phyloP scores from a whole-genome alignment of 2,888 invertebrate genomes.

The Agonopterix alstromeriana region DNA sequence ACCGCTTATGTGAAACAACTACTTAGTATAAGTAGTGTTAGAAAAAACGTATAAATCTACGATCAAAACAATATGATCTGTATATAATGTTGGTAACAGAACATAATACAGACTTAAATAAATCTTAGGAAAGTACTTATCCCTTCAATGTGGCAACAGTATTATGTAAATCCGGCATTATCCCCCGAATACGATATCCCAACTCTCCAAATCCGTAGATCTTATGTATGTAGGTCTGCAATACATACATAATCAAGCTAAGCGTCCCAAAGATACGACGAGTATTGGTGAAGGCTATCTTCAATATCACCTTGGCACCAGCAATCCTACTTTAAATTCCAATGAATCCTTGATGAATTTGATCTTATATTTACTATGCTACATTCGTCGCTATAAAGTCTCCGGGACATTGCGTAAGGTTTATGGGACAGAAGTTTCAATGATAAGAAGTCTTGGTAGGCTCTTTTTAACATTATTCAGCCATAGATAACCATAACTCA shows the following conservation, averaged over 20 bases:
- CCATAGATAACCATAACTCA: too few species aligned
- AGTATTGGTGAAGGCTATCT: slow-evolving; percentile 1
- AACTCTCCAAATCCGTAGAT: not conserved
- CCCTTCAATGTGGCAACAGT: not conserved
- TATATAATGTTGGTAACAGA: too few species aligned
- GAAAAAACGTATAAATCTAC: too few species aligned
- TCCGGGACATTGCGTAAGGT: slow-evolving; percentile 2
- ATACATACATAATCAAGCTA: slow-evolving; percentile 10
- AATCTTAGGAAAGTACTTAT: not conserved
- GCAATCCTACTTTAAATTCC: slow-evolving; percentile 4
- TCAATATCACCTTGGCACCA: slow-evolving; percentile 3
- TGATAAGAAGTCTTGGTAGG: slow-evolving; percentile 1
- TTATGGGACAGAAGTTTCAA: slow-evolving; percentile 5
- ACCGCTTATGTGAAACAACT: too few species aligned
- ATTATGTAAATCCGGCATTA: slow-evolving; percentile 6
- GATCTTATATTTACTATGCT: slow-evolving; percentile 3
- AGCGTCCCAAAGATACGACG: slow-evolving; percentile 2
- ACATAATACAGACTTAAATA: not conserved
- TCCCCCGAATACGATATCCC: slow-evolving; percentile 1
- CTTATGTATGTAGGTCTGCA: slow-evolving; percentile 9
- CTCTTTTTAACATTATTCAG: too few species aligned
- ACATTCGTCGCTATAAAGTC: slow-evolving; percentile 1
- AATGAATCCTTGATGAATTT: slow-evolving; percentile 6
- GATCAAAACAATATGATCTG: too few species aligned
- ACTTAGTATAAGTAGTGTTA: too few species aligned